Evolutionary conservation across 1,140 invertebrate species (phyloP).

Genomic region (Aethina tumida): DNA sequence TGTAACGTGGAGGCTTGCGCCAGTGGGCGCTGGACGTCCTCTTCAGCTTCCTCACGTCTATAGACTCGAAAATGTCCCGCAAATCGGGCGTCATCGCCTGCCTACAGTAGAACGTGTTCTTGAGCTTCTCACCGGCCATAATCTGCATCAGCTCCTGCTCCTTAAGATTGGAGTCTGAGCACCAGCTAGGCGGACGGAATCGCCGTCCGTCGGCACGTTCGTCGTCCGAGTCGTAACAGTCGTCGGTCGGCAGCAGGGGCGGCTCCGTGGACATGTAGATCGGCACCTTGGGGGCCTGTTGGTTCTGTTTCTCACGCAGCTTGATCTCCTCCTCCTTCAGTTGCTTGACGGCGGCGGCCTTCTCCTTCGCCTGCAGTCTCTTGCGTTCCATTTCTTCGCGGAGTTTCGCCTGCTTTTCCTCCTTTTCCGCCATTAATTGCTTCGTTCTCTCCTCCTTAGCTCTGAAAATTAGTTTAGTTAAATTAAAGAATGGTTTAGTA

Average conservation of each 20-base stretch:
- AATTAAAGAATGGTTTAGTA: background rate
- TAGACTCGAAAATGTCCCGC: conserved; percentile 51
- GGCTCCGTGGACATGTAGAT: conserved; percentile 37
- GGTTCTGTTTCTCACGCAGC: conserved; percentile 29
- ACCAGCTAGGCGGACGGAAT: too few species aligned
- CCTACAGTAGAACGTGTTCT: conserved; percentile 52
- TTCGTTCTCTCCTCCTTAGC: conserved; percentile 41
- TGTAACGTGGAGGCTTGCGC: conserved; percentile 52
- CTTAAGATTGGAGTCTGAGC: too few species aligned
- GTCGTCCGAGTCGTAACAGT: conserved; percentile 45
- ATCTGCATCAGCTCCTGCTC: too few species aligned
- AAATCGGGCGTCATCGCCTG: conserved; percentile 54
- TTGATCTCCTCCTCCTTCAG: conserved; percentile 35
- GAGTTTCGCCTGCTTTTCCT: conserved; percentile 42
- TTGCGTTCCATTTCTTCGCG: conserved; percentile 42
- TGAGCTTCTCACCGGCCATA: conserved; percentile 21
- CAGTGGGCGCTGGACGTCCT: conserved; percentile 61
- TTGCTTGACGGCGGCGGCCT: conserved; percentile 33
- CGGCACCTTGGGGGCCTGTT: conserved; percentile 28
- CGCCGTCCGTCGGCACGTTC: too few species aligned
- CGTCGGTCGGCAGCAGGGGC: conserved; percentile 40
- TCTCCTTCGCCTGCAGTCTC: conserved; percentile 17
- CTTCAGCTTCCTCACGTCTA: conserved; percentile 50
- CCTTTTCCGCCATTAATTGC: conserved; percentile 38
- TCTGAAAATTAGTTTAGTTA: background rate